Base-by-base conservation (phyloP, 2,888 invertebrate genomes). In the Cantharis flavilabris region DNA sequence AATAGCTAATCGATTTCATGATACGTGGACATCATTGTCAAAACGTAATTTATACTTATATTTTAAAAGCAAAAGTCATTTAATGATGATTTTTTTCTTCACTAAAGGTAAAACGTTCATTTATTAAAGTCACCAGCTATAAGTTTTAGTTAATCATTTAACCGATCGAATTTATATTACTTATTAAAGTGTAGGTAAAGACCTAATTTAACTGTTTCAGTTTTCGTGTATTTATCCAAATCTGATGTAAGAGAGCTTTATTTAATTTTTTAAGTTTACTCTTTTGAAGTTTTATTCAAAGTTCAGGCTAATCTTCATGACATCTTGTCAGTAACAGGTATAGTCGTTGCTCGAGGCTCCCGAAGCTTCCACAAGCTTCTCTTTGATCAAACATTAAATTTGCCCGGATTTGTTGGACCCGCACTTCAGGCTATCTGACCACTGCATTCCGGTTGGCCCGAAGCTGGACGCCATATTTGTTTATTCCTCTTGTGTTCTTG, bases 331-430 rank as follows among this genome's bases (percentile, higher is more conserved):
- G 73, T 16, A 76, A 69, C 75, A 79, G 73, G 65, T 79, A 77
- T 69, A 71, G 77, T 74, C 69, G 71, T 67, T 20, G 73, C 77
- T 73, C 70, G 62, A 72, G 72, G 74, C 79, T 76, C 62, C n/a
- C 72, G 73, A 73, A 76, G 80, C 76, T 79, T 76, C 73, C 67
- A 72, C 75, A 73, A 76, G 80, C 76, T 79, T 76, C 73, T 63
- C 73, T 76, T 79, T 80, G 79, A 78, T 80, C 81, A 82, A 82
- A 82, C 80, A 82, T 81, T 80, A 79, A 80, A 79, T 78, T 76
- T 79, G 28, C 79, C 77, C 75, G 72, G 76, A 79, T 79, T 77
- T 77, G 72, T 75, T 72, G 79, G 79, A 77, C 79, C 75, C 75
- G 71, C 76, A 75, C 79, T 71, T 71, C 71, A 62, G 73, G 76